phyloP scores from a whole-genome alignment of 1,140 invertebrate genomes.

The Trachelipus rathkii region DNA sequence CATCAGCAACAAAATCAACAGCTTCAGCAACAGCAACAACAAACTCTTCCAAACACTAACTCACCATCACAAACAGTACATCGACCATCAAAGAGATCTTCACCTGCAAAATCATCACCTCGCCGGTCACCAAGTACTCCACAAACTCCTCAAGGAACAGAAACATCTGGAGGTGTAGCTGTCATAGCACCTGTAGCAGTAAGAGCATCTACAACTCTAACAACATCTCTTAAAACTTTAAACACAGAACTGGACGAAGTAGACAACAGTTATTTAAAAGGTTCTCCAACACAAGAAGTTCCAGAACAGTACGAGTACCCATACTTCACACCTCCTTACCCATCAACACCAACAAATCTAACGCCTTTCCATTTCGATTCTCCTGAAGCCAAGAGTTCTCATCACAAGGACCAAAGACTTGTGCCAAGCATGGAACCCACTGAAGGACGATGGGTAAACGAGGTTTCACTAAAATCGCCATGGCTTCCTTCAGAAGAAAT shows the following conservation, averaged over 20 bases:
- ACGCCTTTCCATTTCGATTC: conserved; percentile 40
- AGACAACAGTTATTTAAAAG: conserved; percentile 33
- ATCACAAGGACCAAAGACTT: not conserved
- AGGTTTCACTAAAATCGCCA: no score
- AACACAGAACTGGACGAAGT: conserved; percentile 20
- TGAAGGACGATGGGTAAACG: not conserved
- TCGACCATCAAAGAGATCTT: not conserved
- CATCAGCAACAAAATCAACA: conserved; percentile 26
- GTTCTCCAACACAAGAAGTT: conserved; percentile 42
- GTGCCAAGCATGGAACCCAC: not conserved
- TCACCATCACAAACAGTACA: not conserved
- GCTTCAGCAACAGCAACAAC: conserved; percentile 20
- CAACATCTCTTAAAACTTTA: not conserved
- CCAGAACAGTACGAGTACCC: conserved; percentile 40
- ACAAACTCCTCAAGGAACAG: not conserved
- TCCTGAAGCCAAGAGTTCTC: conserved; percentile 16
- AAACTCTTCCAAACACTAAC: not conserved
- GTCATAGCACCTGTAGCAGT: conserved; percentile 39
- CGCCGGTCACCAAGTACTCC: not conserved
- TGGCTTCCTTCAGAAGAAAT: not conserved
- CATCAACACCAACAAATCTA: conserved; percentile 38
- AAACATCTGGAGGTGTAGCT: conserved; percentile 37
- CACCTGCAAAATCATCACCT: not conserved
- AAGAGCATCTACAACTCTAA: conserved; percentile 12
- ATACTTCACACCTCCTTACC: conserved; percentile 37